Conservation (phyloP, 1,140 invertebrate species). For the Formica exsecta region DNA sequence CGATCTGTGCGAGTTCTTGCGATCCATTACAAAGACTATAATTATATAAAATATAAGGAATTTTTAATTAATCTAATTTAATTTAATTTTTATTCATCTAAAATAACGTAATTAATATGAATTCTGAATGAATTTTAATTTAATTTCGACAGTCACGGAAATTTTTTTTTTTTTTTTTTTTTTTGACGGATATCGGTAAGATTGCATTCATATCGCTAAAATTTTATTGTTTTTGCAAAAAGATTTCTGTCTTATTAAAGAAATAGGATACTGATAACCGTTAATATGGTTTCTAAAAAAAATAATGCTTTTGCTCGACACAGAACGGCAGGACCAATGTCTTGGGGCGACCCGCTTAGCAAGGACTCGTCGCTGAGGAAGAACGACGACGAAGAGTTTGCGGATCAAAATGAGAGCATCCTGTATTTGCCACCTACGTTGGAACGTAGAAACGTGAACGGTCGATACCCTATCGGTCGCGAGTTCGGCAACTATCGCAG, state of each 20-base stretch:
- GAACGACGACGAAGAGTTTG: conserved; percentile 70
- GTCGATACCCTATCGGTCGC: conserved; percentile 77
- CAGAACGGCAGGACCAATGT: conserved; percentile 69
- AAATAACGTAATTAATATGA: not conserved
- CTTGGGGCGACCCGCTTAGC: conserved; percentile 65
- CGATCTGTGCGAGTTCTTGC: not conserved
- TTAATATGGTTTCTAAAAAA: not conserved
- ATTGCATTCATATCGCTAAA: too few species aligned
- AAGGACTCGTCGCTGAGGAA: conserved; percentile 36
- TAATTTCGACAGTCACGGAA: too few species aligned
- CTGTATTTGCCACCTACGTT: conserved; percentile 67
- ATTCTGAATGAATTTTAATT: too few species aligned
- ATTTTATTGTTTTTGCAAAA: too few species aligned
- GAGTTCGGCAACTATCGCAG: conserved; percentile 75
- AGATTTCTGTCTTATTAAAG: too few species aligned
- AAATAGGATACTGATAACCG: too few species aligned
- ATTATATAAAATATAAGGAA: not conserved
- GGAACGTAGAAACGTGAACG: conserved; percentile 81
- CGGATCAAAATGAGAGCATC: conserved; percentile 69
- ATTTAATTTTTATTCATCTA: not conserved
- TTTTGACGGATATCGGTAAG: too few species aligned
- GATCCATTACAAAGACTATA: not conserved
- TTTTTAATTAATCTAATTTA: too few species aligned
- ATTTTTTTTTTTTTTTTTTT: too few species aligned
- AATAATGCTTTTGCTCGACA: not conserved